Evolutionary conservation across 2,797 vertebrate species (phyloP), one percentile per base, ranked within the genome.

Genomic region (Xerus rutilus): DNA sequence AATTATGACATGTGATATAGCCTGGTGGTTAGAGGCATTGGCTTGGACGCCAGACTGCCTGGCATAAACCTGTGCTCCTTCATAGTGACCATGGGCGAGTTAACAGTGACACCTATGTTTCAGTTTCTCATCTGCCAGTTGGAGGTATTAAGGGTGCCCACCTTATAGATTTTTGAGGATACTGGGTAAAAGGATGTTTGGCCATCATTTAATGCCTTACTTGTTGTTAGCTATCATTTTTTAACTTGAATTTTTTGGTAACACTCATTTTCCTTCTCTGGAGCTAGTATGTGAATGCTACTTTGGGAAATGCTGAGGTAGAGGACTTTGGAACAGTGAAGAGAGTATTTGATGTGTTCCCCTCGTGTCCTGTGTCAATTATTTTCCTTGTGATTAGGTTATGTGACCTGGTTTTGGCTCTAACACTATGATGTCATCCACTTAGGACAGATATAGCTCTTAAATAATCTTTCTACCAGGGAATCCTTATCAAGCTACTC

Each of bases 321-420:
- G 45, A 95, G 7, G 86, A 89, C 79, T 89, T 74, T 54, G 14
- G 35, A 89, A 72, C 43, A 64, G 57, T 67, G 62, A 67, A 70
- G 49, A 83, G 93, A 92, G 62, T 77, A 43, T 78, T 49, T 7
- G 10, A 17, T 79, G 7, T 90, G 35, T 67, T 85, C 73, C 83
- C 70, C 77, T 11, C 79, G 47, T 54, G 25, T 43, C 49, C 21
- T 11, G 2, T 83, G 88, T 92, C 14, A 93, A 89, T 84, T 86
- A 82, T 54, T 88, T 79, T 47, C 57, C 15, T 84, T 87, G 23
- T 83, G 77, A 88, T 93, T 73, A 69, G 35, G 79, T 91, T 67
- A 72, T 86, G 25, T 39, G n/a, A 59, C 28, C 70, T 86, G 43
- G 35, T 97, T 97, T 95, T 39, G 18, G 64, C 39, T 94, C 14